Evolutionary conservation across 2,113 vertebrate species (phyloP).

Genomic region (Sardina pilchardus): DNA sequence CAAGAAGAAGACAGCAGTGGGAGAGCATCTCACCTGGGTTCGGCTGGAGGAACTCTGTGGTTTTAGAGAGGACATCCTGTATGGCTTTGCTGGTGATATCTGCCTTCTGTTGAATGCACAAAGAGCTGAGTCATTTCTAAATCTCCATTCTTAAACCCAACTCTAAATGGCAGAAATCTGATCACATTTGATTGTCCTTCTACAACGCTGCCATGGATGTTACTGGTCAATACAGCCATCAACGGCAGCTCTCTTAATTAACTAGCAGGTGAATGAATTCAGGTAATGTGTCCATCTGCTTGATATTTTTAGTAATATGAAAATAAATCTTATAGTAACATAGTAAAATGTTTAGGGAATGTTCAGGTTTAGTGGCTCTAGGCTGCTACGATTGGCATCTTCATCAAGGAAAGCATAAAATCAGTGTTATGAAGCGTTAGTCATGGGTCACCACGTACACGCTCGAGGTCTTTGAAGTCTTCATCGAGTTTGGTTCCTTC

Average conservation of each 20-base stretch:
- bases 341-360: neutral
- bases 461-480: constrained; percentile 95
- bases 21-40: constrained; percentile 77
- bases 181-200: neutral
- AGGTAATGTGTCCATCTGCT: too few relatives aligned
- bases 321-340: neutral
- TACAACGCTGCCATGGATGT: neutral
- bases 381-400: too few relatives aligned
- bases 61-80: constrained; percentile 85
- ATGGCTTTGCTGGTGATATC: constrained; percentile 95
- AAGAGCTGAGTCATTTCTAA: too few relatives aligned
- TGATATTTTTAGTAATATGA: too few relatives aligned
- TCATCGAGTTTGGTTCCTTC: constrained; percentile 97
- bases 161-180: neutral
- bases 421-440: neutral
- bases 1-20: neutral
- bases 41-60: constrained; percentile 93
- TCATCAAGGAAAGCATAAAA: neutral
- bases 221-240: too few relatives aligned
- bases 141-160: neutral
- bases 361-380: neutral
- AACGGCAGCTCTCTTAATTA: neutral
- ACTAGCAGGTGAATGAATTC: neutral
- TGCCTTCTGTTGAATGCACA: constrained; percentile 79
- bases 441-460: constrained; percentile 66